Conservation (phyloP, 2,888 invertebrate species). For the Achlya flavicornis region DNA sequence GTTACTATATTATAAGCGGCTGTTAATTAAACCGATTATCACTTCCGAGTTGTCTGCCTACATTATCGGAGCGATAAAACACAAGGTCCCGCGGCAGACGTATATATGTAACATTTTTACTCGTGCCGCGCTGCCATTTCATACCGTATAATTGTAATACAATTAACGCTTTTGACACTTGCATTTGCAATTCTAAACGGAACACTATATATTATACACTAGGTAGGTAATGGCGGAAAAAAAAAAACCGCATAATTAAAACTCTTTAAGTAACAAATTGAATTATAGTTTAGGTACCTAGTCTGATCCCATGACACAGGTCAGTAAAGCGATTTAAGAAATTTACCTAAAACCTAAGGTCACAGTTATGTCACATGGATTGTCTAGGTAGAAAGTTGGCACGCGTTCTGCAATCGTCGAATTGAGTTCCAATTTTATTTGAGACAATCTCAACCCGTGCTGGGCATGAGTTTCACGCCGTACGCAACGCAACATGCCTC, state of each 20-base stretch:
- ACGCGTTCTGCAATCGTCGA: conserved; percentile 45
- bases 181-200: background rate
- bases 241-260: background rate
- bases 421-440: conserved; percentile 63
- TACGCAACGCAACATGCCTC: conserved; percentile 22
- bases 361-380: background rate
- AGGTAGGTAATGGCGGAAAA: background rate
- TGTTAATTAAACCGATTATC: conserved; percentile 41
- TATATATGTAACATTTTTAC: conserved; percentile 22
- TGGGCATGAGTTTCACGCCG: conserved; percentile 28
- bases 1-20: conserved; percentile 19
- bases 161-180: background rate
- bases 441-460: conserved; percentile 32
- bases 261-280: too few relatives aligned
- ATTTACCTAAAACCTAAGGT: background rate
- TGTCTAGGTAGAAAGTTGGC: conserved; percentile 52
- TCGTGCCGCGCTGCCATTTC: background rate
- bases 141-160: background rate
- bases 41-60: conserved; percentile 40
- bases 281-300: background rate
- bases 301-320: too few relatives aligned
- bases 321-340: background rate
- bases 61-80: conserved; percentile 28
- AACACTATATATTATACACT: background rate
- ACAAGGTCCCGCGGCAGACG: conserved; percentile 36